Percentiles rank a stretch among this genome's conserved stretches.
phyloP scores from a whole-genome alignment of 2,797 vertebrate genomes.

The Natrix natrix region DNA sequence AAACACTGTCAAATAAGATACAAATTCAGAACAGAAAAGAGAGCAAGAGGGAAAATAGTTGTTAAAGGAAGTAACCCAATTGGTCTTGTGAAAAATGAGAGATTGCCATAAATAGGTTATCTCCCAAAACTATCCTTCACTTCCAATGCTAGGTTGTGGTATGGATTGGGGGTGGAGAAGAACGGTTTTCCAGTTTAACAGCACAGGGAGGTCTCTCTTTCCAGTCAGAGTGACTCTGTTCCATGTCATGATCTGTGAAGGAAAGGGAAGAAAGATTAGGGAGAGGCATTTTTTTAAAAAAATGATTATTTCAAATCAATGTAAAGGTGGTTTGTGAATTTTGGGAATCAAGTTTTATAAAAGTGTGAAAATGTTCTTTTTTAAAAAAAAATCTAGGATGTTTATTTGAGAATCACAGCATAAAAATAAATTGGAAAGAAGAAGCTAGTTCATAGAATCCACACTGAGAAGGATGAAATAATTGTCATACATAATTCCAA shows the following conservation, averaged over 20 bases:
- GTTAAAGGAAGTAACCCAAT: slow-evolving; percentile 32
- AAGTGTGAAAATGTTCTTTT: background rate
- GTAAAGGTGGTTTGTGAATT: background rate
- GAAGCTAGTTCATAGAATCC: background rate
- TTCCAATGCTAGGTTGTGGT: slow-evolving; percentile 54
- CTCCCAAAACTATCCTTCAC: background rate
- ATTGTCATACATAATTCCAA: background rate
- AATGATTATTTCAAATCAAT: background rate
- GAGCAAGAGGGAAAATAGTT: background rate
- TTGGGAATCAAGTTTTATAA: background rate
- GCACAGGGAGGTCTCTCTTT: slow-evolving; percentile 42
- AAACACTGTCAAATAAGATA: slow-evolving; percentile 19
- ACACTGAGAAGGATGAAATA: background rate
- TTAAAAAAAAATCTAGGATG: background rate
- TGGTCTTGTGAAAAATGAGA: slow-evolving; percentile 14
- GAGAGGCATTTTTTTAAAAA: too few relatives aligned
- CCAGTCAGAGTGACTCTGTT: slow-evolving; percentile 50
- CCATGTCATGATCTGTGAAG: slow-evolving; percentile 29
- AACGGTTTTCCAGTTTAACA: slow-evolving; percentile 49
- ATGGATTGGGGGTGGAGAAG: slow-evolving; percentile 54
- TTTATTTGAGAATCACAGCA: background rate
- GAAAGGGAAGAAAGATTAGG: background rate
- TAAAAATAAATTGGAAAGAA: background rate
- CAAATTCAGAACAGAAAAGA: slow-evolving; percentile 1
- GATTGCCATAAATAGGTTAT: background rate